Evolutionary conservation across 2,113 vertebrate species (phyloP).

Genomic region (Sapajus apella): DNA sequence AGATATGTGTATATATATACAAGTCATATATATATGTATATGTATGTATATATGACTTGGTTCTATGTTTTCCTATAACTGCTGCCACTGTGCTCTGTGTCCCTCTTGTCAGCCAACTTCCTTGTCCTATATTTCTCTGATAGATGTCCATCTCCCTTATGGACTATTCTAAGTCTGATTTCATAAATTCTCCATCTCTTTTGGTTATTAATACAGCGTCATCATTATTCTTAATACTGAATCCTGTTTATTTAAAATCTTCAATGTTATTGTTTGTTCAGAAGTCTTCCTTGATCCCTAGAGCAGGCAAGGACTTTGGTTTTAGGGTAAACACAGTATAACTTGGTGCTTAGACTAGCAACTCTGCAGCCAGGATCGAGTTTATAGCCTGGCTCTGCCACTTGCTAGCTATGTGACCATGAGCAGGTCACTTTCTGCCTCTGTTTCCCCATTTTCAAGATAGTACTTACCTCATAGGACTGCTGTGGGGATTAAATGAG

Average conservation of each 20-base stretch:
- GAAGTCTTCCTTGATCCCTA: not conserved
- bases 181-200: not conserved
- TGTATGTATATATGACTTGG: not conserved
- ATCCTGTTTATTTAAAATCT: constrained; percentile 13
- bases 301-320: not conserved
- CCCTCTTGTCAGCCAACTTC: not conserved
- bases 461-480: not conserved
- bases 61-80: not conserved
- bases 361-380: not conserved
- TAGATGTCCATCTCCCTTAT: not conserved
- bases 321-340: not conserved
- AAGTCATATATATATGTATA: not conserved
- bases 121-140: not conserved
- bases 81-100: not conserved
- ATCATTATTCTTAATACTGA: not conserved
- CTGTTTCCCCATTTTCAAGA: not conserved
- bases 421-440: not conserved
- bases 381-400: not conserved
- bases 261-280: not conserved
- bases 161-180: not conserved
- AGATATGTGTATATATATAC: not conserved
- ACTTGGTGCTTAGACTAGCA: not conserved
- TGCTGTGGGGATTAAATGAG: not conserved
- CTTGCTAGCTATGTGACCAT: not conserved
- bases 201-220: not conserved